Evolutionary conservation across 2,797 vertebrate genomes (phyloP).

Genomic region (Gastrophryne carolinensis): DNA sequence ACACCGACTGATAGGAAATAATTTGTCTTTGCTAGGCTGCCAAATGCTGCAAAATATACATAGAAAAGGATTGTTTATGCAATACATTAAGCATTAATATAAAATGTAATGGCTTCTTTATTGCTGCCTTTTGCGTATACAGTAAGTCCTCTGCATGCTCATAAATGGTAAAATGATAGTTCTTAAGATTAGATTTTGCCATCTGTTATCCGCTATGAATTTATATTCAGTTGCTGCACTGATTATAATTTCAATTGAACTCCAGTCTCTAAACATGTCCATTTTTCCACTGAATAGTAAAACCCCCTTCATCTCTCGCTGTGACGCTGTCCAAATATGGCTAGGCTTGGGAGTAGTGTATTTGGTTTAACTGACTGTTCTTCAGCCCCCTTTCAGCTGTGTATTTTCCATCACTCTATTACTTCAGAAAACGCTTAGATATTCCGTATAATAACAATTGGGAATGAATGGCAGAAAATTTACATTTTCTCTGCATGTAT

Average conservation of each 20-base stretch:
- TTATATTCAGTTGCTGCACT: slow-evolving; percentile 54
- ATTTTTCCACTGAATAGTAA: slow-evolving; percentile 59
- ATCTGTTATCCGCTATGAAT: slow-evolving; percentile 58
- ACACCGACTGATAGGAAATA: slow-evolving; percentile 12
- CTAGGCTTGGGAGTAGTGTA: slow-evolving; percentile 4
- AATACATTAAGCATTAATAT: slow-evolving; percentile 56
- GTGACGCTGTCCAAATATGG: slow-evolving; percentile 44
- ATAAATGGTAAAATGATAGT: slow-evolving; percentile 62
- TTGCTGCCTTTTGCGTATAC: slow-evolving; percentile 54
- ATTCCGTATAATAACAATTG: slow-evolving; percentile 35
- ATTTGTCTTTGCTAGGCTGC: slow-evolving; percentile 27
- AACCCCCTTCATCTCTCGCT: slow-evolving; percentile 57
- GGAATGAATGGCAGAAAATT: slow-evolving; percentile 34
- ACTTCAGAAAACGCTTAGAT: slow-evolving; percentile 28
- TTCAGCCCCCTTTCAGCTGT: slow-evolving; percentile 4
- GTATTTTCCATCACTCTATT: slow-evolving; percentile 37
- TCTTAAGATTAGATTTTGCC: slow-evolving; percentile 56
- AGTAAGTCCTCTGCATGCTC: slow-evolving; percentile 56
- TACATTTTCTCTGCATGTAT: slow-evolving; percentile 45
- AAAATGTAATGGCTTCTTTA: slow-evolving; percentile 54
- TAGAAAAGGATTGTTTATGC: slow-evolving; percentile 3
- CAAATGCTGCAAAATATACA: slow-evolving; percentile 45
- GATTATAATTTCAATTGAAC: slow-evolving; percentile 63
- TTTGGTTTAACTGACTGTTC: slow-evolving; percentile 22
- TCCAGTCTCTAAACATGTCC: slow-evolving; percentile 57